A percentile compares a stretch with the other conserved stretches of the same genome.
Evolutionary conservation across 2,888 invertebrate genomes (phyloP).

Genomic region (Papilio protenor): DNA sequence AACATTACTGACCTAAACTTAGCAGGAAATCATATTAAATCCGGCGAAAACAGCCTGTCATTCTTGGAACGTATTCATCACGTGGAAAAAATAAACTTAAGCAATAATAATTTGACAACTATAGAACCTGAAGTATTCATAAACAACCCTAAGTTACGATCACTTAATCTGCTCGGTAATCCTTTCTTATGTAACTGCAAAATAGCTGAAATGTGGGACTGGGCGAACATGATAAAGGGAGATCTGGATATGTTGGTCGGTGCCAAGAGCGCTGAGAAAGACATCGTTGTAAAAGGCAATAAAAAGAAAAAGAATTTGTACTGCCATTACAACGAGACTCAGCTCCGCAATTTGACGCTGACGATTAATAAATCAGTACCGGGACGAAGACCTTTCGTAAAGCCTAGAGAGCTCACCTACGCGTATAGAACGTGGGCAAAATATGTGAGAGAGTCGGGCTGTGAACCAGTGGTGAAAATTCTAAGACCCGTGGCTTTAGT

Average conservation of each 20-base stretch:
- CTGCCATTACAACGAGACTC: constrained; percentile 86
- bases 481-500: constrained; percentile 73
- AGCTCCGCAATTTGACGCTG: constrained; percentile 78
- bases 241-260: constrained; percentile 87
- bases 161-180: constrained; percentile 87
- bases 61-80: constrained; percentile 83
- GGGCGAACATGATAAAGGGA: constrained; percentile 87
- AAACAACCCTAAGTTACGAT: constrained; percentile 84
- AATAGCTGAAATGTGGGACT: constrained; percentile 89
- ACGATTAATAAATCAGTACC: constrained; percentile 80
- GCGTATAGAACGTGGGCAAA: constrained; percentile 89
- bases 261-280: constrained; percentile 86
- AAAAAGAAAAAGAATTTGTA: constrained; percentile 87
- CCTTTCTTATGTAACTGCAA: constrained; percentile 89
- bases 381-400: constrained; percentile 83
- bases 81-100: constrained; percentile 86
- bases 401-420: constrained; percentile 83
- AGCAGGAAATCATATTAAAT: constrained; percentile 83
- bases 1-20: constrained; percentile 86
- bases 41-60: constrained; percentile 76
- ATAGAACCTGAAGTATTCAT: constrained; percentile 83
- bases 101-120: constrained; percentile 85
- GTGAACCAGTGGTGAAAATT: constrained; percentile 82
- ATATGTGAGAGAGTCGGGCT: constrained; percentile 87
- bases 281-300: constrained; percentile 85